phyloP scores from a whole-genome alignment of 2,888 invertebrate species.

The Leucozona laternaria region DNA sequence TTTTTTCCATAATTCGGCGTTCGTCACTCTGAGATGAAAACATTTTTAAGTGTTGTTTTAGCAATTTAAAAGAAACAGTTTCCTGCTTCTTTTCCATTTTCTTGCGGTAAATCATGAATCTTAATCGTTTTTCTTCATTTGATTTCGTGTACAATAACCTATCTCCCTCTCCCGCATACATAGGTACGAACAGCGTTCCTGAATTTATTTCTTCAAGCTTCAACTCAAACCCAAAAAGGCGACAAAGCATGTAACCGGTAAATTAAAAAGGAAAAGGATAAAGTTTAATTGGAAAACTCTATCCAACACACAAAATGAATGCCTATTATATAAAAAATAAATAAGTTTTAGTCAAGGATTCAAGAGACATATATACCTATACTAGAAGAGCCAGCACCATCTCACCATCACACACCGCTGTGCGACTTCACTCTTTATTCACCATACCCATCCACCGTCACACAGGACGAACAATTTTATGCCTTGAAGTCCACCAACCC shows the following conservation, averaged over 20 bases:
- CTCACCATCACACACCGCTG: constrained; percentile 47
- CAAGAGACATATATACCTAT: neutral
- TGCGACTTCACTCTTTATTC: constrained; percentile 41
- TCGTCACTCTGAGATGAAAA: too few relatives aligned
- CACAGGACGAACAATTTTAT: constrained; percentile 21
- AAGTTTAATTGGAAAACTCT: constrained; percentile 84
- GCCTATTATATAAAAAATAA: constrained; percentile 76
- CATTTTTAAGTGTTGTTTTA: too few relatives aligned
- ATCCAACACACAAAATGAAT: constrained; percentile 75
- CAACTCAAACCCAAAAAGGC: constrained; percentile 77
- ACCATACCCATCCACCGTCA: constrained; percentile 15
- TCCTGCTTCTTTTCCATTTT: too few relatives aligned
- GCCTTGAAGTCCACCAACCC: neutral
- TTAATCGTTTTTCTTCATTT: constrained; percentile 41
- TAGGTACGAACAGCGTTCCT: too few relatives aligned
- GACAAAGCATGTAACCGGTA: constrained; percentile 84
- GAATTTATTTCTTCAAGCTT: constrained; percentile 20
- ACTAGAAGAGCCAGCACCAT: neutral
- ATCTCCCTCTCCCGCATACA: too few relatives aligned
- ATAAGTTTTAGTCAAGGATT: constrained; percentile 75
- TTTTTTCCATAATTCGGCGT: too few relatives aligned
- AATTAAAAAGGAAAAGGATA: constrained; percentile 83
- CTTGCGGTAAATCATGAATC: too few relatives aligned
- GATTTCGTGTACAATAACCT: constrained; percentile 54
- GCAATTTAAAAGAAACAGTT: too few relatives aligned